phyloP scores from a whole-genome alignment of 2,888 invertebrate genomes.

The Pemphredon lugubris region DNA sequence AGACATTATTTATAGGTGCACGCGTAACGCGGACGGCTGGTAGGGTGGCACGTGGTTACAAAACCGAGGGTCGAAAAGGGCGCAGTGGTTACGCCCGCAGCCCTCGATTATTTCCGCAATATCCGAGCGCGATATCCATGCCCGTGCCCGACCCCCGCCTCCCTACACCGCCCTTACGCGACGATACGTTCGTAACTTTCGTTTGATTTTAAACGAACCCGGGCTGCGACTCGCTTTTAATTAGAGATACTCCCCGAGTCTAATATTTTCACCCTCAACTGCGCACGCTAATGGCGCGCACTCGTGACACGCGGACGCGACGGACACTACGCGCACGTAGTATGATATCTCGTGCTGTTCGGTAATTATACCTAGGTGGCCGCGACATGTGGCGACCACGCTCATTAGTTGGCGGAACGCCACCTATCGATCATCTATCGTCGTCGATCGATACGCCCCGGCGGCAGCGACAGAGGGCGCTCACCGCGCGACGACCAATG shows the following conservation, averaged over 20 bases:
- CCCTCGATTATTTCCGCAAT: slow-evolving; percentile 46
- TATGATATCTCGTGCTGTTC: too few species aligned
- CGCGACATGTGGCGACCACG: too few species aligned
- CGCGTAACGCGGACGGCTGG: slow-evolving; percentile 6
- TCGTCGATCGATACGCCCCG: too few species aligned
- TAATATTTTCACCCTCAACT: slow-evolving; percentile 44
- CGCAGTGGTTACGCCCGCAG: slow-evolving; percentile 24
- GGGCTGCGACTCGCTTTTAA: slow-evolving; percentile 42
- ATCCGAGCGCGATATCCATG: slow-evolving; percentile 8
- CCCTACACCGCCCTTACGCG: neutral
- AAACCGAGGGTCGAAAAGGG: slow-evolving; percentile 28
- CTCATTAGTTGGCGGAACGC: too few species aligned
- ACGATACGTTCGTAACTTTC: slow-evolving; percentile 23
- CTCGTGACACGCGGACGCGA: neutral
- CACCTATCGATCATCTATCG: too few species aligned
- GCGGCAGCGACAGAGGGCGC: too few species aligned
- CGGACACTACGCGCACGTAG: too few species aligned
- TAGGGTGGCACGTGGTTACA: slow-evolving; percentile 27
- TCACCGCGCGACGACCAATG: too few species aligned
- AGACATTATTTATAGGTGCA: slow-evolving; percentile 51
- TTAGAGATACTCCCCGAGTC: slow-evolving; percentile 43
- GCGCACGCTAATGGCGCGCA: neutral
- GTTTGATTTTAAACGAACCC: slow-evolving; percentile 39
- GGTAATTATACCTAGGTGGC: too few species aligned
- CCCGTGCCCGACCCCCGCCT: neutral